Conservation (phyloP, 2,888 invertebrate species). For the Cephus spinipes region DNA sequence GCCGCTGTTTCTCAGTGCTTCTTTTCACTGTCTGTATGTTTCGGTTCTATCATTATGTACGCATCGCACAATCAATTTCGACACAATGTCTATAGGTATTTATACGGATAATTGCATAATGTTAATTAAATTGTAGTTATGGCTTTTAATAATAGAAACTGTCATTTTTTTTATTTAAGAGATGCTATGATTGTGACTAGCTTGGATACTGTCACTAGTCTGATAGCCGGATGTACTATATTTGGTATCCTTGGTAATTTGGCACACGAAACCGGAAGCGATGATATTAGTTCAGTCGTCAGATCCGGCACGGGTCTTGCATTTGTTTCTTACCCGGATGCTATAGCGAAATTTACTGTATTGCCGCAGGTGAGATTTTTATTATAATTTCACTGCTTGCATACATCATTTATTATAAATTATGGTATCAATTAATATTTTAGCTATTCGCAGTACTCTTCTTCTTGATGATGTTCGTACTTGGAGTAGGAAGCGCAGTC, state of each 20-base stretch:
- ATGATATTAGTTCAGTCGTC: conserved; percentile 75
- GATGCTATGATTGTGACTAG: conserved; percentile 86
- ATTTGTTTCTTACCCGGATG: conserved; percentile 88
- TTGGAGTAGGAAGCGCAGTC: conserved; percentile 83
- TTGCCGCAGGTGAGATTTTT: conserved; percentile 74
- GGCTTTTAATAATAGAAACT: background rate
- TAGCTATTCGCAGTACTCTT: conserved; percentile 85
- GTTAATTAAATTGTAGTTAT: background rate
- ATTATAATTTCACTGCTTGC: background rate
- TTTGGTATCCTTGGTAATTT: conserved; percentile 87
- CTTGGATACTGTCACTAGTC: conserved; percentile 84
- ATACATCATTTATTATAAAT: background rate
- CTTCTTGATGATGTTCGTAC: conserved; percentile 83
- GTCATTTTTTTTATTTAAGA: conserved; percentile 49
- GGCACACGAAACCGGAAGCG: conserved; percentile 73
- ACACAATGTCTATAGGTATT: conserved; percentile 72
- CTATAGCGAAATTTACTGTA: conserved; percentile 79
- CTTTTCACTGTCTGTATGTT: conserved; percentile 74
- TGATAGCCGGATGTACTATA: conserved; percentile 85
- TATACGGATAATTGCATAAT: background rate
- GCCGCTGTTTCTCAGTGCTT: conserved; percentile 76
- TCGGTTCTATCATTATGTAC: conserved; percentile 74
- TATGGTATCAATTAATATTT: conserved; percentile 67
- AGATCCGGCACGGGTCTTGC: conserved; percentile 84
- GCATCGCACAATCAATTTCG: conserved; percentile 73